phyloP scores from a whole-genome alignment of 2,113 vertebrate genomes.

The Lepus timidus region DNA sequence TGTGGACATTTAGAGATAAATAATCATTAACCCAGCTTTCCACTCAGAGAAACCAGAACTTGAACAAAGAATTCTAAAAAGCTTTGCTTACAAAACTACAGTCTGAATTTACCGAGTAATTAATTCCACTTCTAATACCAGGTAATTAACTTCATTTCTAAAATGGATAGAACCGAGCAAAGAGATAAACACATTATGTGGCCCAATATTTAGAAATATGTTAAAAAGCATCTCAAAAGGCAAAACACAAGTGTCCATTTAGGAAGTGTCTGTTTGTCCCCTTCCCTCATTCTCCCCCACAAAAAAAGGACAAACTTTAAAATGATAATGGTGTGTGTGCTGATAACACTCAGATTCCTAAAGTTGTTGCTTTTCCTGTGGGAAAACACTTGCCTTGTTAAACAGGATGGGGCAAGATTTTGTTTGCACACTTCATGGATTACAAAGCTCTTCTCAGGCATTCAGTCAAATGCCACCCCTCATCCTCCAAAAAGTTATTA shows the following conservation, averaged over 20 bases:
- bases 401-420: constrained; percentile 65
- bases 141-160: neutral
- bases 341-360: constrained; percentile 53
- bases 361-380: constrained; percentile 69
- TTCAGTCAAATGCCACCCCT: constrained; percentile 64
- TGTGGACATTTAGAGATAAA: neutral
- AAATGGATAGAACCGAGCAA: neutral
- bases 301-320: constrained; percentile 30
- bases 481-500: constrained; percentile 23
- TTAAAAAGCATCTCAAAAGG: neutral
- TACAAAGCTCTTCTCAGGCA: constrained; percentile 78
- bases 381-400: constrained; percentile 69
- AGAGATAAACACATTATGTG: neutral
- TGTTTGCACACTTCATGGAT: constrained; percentile 79
- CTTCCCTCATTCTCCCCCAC: too few relatives aligned
- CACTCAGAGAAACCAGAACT: neutral
- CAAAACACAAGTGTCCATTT: neutral
- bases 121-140: neutral
- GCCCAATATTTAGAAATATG: constrained; percentile 32
- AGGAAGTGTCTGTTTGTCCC: neutral
- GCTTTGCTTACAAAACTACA: neutral
- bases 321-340: constrained; percentile 28
- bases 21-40: neutral
- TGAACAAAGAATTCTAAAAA: constrained; percentile 18
- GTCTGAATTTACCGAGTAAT: constrained; percentile 15